phyloP scores from a whole-genome alignment of 2,113 vertebrate genomes.

The Lepus europaeus region DNA sequence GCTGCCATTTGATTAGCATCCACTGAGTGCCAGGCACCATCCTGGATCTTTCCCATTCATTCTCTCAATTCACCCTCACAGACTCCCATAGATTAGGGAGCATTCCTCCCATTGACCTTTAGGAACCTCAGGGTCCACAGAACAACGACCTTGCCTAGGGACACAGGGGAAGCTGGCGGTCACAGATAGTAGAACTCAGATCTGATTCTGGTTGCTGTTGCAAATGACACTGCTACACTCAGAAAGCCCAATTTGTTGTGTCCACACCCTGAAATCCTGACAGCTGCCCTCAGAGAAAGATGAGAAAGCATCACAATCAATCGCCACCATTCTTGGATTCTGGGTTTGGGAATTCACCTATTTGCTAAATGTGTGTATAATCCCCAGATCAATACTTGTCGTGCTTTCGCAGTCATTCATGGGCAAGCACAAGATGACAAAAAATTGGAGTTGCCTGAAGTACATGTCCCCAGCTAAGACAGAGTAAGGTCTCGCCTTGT shows the following conservation, averaged over 20 bases:
- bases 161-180: no score
- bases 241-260: background rate
- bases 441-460: background rate
- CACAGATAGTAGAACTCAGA: background rate
- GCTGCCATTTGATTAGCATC: background rate
- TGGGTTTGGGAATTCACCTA: background rate
- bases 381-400: background rate
- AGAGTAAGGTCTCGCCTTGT: background rate
- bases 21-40: background rate
- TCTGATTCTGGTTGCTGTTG: background rate
- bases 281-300: background rate
- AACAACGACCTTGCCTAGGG: no score
- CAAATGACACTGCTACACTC: background rate
- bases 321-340: background rate
- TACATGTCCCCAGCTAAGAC: background rate
- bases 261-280: background rate
- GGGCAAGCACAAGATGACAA: background rate
- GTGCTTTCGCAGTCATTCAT: background rate
- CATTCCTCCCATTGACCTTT: background rate
- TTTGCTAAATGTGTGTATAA: background rate
- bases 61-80: no score
- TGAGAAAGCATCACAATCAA: rapidly evolving
- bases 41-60: rapidly evolving
- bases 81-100: no score
- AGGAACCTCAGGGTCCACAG: no score